phyloP scores from a whole-genome alignment of 2,888 invertebrate genomes.

The Trissolcus brochymenae region DNA sequence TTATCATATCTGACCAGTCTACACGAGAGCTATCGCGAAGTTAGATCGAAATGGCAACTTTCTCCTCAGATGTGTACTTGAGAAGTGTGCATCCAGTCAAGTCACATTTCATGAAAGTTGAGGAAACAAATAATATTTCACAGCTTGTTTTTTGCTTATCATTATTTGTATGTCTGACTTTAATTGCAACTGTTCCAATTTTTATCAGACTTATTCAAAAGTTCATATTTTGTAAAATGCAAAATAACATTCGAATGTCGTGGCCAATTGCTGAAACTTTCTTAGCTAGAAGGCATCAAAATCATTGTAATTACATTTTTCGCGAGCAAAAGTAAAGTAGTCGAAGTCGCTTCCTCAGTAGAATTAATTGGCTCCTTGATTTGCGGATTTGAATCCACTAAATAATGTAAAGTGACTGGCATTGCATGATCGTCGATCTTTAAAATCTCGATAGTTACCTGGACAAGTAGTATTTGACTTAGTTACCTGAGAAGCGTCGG shows the following conservation, averaged over 20 bases:
- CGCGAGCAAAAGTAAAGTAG: constrained; percentile 56
- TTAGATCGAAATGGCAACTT: constrained; percentile 44
- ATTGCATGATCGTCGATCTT: constrained; percentile 61
- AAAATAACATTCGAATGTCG: background rate
- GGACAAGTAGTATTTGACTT: constrained; percentile 62
- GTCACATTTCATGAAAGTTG: constrained; percentile 36
- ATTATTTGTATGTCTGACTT: background rate
- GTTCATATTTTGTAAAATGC: too few relatives aligned
- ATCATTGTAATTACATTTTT: background rate
- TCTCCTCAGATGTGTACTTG: constrained; percentile 42
- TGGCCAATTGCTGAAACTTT: background rate
- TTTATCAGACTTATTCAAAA: too few relatives aligned
- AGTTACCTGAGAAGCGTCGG: constrained; percentile 63
- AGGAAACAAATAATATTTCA: constrained; percentile 33
- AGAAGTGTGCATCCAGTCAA: constrained; percentile 38
- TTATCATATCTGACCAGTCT: constrained; percentile 15
- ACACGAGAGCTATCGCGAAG: constrained; percentile 36
- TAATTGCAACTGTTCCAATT: too few relatives aligned
- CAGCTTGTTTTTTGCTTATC: constrained; percentile 2
- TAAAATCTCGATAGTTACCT: constrained; percentile 59
- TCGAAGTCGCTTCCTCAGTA: constrained; percentile 63
- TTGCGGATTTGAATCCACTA: constrained; percentile 56
- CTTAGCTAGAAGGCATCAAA: constrained; percentile 10
- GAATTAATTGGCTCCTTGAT: constrained; percentile 59
- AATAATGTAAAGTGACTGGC: constrained; percentile 58